Evolutionary conservation across 2,888 invertebrate species (phyloP).

Genomic region (Ctenicera cuprea): DNA sequence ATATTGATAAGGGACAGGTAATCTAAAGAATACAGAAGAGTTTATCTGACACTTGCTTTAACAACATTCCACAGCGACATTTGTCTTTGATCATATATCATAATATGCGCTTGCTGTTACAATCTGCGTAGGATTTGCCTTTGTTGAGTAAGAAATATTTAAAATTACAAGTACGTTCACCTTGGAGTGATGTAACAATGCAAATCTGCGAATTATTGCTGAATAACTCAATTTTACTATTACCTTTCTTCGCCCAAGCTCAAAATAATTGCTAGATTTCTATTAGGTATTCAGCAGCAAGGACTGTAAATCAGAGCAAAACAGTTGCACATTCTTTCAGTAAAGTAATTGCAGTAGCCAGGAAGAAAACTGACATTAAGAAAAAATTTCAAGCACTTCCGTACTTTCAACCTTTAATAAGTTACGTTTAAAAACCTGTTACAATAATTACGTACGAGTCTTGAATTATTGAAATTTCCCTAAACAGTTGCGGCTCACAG

Average conservation of each 20-base stretch:
- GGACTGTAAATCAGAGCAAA: not conserved
- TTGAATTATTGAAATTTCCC: constrained; percentile 1
- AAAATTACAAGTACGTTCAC: constrained; percentile 26
- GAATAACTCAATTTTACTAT: not conserved
- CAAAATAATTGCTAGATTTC: too few species aligned
- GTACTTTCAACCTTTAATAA: not conserved
- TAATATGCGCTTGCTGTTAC: not conserved
- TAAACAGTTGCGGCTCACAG: constrained; percentile 2
- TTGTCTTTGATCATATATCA: constrained; percentile 27
- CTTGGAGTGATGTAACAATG: constrained; percentile 33
- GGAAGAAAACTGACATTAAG: constrained; percentile 19
- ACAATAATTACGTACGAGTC: constrained; percentile 13
- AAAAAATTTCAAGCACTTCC: constrained; percentile 11
- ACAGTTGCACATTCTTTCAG: not conserved
- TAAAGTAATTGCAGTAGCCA: not conserved
- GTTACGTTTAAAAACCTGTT: not conserved
- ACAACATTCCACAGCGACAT: constrained; percentile 26
- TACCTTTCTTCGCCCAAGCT: too few species aligned
- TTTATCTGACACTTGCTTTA: not conserved
- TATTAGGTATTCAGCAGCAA: too few species aligned
- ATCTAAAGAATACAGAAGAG: not conserved
- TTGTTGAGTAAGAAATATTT: constrained; percentile 36
- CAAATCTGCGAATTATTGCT: not conserved
- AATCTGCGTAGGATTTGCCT: constrained; percentile 37
- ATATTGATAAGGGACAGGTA: not conserved